Evolutionary conservation across 2,888 invertebrate species (phyloP).

Genomic region (Archips xylosteana): DNA sequence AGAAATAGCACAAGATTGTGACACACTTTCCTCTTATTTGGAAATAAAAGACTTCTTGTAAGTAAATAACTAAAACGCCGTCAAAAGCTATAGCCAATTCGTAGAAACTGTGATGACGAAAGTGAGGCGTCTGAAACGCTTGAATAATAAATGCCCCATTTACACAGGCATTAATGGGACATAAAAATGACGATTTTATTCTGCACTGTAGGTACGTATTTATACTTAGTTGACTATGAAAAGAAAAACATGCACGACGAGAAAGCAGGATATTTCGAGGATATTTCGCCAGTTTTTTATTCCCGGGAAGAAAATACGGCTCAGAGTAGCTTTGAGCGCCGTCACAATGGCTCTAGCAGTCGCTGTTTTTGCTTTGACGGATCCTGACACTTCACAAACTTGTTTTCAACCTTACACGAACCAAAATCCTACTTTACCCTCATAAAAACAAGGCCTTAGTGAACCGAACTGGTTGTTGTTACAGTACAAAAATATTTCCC

Average conservation of each 20-base stretch:
- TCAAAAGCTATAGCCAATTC: too few species aligned
- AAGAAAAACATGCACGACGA: not conserved
- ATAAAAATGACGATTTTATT: too few species aligned
- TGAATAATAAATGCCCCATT: too few species aligned
- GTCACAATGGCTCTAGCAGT: constrained; percentile 58
- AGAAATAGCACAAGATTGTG: too few species aligned
- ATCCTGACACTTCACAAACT: constrained; percentile 20
- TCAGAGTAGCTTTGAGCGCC: constrained; percentile 56
- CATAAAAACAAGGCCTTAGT: constrained; percentile 3
- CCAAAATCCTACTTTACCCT: constrained; percentile 8
- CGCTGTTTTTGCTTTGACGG: constrained; percentile 45
- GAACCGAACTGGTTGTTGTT: not conserved
- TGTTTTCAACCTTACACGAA: not conserved
- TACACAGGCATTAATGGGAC: too few species aligned
- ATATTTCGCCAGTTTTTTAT: constrained; percentile 32
- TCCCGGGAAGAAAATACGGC: constrained; percentile 28
- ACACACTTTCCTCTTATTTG: too few species aligned
- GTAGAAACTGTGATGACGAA: too few species aligned
- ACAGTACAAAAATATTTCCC: constrained; percentile 3
- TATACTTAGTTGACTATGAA: too few species aligned
- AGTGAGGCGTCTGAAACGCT: too few species aligned
- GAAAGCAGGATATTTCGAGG: constrained; percentile 16
- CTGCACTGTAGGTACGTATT: too few species aligned
- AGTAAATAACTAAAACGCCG: too few species aligned
- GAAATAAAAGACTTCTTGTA: too few species aligned